phyloP scores from a whole-genome alignment of 2,888 invertebrate species.

The Cryptus armator region DNA sequence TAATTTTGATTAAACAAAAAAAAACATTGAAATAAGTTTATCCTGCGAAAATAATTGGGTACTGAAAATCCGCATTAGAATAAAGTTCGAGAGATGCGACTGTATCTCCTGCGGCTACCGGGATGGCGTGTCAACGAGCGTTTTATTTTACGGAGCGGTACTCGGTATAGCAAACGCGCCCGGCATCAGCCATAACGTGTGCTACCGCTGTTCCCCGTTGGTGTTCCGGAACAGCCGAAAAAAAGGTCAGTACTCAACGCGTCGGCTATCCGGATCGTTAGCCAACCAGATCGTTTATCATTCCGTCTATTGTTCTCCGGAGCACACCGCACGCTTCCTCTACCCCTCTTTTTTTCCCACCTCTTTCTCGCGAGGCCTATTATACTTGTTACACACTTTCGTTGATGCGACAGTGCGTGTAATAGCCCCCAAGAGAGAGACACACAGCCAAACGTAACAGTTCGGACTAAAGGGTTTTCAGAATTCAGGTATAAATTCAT shows the following conservation, averaged over 20 bases:
- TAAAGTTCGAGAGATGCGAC: background rate
- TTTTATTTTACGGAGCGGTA: conserved; percentile 46
- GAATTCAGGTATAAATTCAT: background rate
- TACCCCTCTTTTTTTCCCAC: background rate
- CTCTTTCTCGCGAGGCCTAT: conserved; percentile 35
- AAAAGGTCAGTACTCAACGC: conserved; percentile 48
- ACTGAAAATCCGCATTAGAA: background rate
- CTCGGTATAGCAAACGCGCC: conserved; percentile 8
- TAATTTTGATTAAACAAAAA: background rate
- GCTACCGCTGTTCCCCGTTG: conserved; percentile 16
- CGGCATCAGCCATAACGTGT: conserved; percentile 36
- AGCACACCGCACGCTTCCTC: conserved; percentile 21
- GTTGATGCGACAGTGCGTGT: background rate
- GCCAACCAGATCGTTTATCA: conserved; percentile 54
- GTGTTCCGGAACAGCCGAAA: conserved; percentile 9
- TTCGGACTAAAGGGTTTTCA: background rate
- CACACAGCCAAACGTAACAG: background rate
- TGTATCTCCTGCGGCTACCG: background rate
- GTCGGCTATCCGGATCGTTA: conserved; percentile 52
- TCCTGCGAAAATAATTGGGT: background rate
- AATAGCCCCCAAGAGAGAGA: background rate
- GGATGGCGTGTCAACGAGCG: conserved; percentile 50
- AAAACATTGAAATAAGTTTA: background rate
- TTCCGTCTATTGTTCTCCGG: conserved; percentile 48
- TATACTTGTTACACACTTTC: conserved; percentile 43